A percentile compares a stretch with the other conserved stretches of the same genome.
Evolutionary conservation across 2,888 invertebrate genomes (phyloP).

Genomic region (Congeria kusceri): DNA sequence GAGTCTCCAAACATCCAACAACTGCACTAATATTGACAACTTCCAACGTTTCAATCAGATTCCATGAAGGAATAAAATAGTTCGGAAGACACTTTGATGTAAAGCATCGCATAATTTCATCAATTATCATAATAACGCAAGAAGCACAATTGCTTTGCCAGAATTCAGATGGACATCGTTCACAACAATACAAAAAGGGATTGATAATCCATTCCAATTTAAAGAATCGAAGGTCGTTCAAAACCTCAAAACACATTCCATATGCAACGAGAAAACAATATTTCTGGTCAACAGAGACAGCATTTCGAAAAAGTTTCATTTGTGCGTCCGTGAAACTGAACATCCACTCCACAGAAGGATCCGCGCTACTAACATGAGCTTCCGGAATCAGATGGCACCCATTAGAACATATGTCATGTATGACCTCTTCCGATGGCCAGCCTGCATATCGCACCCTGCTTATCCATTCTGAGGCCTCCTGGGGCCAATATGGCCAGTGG

Average conservation of each 20-base stretch:
- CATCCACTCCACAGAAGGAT: slow-evolving; percentile 56
- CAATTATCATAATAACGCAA: slow-evolving; percentile 57
- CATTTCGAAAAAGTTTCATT: slow-evolving; percentile 46
- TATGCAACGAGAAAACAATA: slow-evolving; percentile 54
- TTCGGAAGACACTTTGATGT: slow-evolving; percentile 45
- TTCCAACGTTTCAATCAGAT: slow-evolving; percentile 50
- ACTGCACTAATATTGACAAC: slow-evolving; percentile 31
- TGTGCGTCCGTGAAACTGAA: slow-evolving; percentile 60
- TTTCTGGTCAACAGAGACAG: slow-evolving; percentile 49
- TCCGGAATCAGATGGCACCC: slow-evolving; percentile 53
- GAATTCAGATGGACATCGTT: slow-evolving; percentile 50
- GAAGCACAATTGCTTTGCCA: slow-evolving; percentile 51
- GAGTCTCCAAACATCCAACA: slow-evolving; percentile 13
- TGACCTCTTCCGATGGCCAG: slow-evolving; percentile 42
- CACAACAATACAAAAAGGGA: slow-evolving; percentile 65
- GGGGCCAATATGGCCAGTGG: slow-evolving; percentile 52
- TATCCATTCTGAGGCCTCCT: slow-evolving; percentile 46
- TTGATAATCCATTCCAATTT: slow-evolving; percentile 44
- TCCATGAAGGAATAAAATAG: slow-evolving; percentile 58
- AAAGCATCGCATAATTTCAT: slow-evolving; percentile 40
- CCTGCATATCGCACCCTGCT: slow-evolving; percentile 38
- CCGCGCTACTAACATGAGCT: slow-evolving; percentile 39
- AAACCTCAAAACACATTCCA: slow-evolving; percentile 43
- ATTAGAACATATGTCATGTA: slow-evolving; percentile 29
- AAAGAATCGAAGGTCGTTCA: slow-evolving; percentile 25